These are phyloP conservation scores for Junonia oenone DNA, from an alignment of 2,888 invertebrate genomes.

Conservation along the genomic window DNA sequence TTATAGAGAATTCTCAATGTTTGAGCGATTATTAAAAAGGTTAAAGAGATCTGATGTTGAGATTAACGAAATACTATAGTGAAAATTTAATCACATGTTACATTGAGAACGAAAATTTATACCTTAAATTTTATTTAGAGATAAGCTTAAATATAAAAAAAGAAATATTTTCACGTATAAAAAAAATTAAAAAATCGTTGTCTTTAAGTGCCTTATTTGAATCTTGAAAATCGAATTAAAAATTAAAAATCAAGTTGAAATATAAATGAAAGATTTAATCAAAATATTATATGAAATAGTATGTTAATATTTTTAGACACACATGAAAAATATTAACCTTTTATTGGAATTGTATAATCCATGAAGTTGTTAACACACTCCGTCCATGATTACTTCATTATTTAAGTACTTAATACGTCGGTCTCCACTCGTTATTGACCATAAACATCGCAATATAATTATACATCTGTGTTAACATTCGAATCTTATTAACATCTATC, in stretches of 20 bases:
- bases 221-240: neutral
- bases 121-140: constrained; percentile 22
- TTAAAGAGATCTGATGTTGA: constrained; percentile 74
- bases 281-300: neutral
- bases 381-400: constrained; percentile 67
- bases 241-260: neutral
- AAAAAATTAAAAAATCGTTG: neutral
- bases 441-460: constrained; percentile 18
- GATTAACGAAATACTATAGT: constrained; percentile 57
- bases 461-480: constrained; percentile 21
- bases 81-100: constrained; percentile 38
- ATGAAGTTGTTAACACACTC: constrained; percentile 51
- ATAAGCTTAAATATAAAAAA: constrained; percentile 16
- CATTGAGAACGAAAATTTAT: constrained; percentile 13
- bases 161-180: neutral
- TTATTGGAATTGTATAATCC: constrained; percentile 9
- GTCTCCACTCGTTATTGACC: constrained; percentile 39
- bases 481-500: constrained; percentile 2
- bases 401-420: constrained; percentile 73
- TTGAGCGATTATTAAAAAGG: constrained; percentile 40
- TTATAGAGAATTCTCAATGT: constrained; percentile 47
- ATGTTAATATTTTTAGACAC: neutral
- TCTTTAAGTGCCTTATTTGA: constrained; percentile 1
- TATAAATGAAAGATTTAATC: constrained; percentile 1
- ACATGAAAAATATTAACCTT: neutral